Evolutionary conservation across 2,888 invertebrate species (phyloP), one percentile per base, ranked within the genome.

Genomic region (Hoplodrina ambigua): DNA sequence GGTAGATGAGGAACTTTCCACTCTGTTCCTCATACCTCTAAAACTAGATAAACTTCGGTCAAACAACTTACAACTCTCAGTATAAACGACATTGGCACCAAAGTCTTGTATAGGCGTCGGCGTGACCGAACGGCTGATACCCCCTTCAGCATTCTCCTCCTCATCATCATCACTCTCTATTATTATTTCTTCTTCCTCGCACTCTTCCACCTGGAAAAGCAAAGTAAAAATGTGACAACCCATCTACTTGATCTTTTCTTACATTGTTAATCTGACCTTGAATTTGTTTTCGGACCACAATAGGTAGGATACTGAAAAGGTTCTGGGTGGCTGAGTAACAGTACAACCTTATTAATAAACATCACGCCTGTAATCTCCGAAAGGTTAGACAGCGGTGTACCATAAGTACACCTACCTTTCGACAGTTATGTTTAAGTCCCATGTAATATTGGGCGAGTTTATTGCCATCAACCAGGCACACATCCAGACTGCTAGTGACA

Each of bases 101-200:
- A 95, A 96, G 79, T 96, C 96, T 73, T 94, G 95, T 67, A 96
- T 90, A 7, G 95, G 96, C 20, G 91, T 94, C 2, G 96, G 96
- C 1, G 96, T 96, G 63, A 93, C 77, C 0, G 94, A 91, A 25
- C 95, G 91, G 58, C 89, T 84, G n/a, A 84, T 85, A 4, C 75
- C 87, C 1, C 86, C 88, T n/a, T 81, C 89, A 20, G 85, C 85
- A 10, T 89, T 91, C 0, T 91, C 92, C 0, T 86, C 89, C 0
- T 84, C 91, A 49, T 93, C 94, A 2, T 93, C 93, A 4, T 94
- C 94, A 67, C 92, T 94, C 37, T 93, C 94, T 70, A 94, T 89
- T 67, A 94, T 84, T 65, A 80, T 75, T 58, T 83, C 83, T 59
- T 63, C 66, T 67, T 84, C 96, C 83, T 96, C 96, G 69, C 96